These are phyloP conservation scores for Thereuonema tuberculata DNA, from an alignment of 1,140 invertebrate species.

Conservation along the genomic window DNA sequence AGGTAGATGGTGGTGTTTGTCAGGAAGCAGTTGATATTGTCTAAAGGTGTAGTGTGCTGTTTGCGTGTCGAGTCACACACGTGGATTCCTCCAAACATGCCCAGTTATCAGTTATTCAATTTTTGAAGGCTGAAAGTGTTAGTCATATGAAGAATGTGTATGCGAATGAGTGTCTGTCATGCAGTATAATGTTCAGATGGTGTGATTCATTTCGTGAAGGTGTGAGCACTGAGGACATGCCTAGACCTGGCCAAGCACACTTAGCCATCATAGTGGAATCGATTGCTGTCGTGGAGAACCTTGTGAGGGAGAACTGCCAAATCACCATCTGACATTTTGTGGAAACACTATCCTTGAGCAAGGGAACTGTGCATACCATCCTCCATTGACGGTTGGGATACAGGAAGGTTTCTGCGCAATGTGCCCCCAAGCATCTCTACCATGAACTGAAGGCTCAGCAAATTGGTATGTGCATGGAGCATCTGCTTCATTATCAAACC, in stretches of 20 bases:
- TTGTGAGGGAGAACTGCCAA: background rate
- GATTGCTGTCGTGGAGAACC: background rate
- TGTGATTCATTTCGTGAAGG: background rate
- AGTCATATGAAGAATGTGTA: background rate
- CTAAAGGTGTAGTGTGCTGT: too few species aligned
- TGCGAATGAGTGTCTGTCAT: background rate
- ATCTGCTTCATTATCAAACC: background rate
- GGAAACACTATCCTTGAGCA: background rate
- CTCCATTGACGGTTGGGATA: background rate
- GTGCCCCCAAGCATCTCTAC: background rate
- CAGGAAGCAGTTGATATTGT: too few species aligned
- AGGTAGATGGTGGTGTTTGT: too few species aligned
- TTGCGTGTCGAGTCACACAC: too few species aligned
- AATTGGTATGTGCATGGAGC: slow-evolving; percentile 2
- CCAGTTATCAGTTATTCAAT: background rate
- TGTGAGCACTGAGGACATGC: background rate
- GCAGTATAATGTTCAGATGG: background rate
- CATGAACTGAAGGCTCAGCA: background rate
- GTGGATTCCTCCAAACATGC: background rate
- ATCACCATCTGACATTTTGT: background rate
- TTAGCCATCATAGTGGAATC: background rate
- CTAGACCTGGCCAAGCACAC: background rate
- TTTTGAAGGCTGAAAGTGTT: background rate
- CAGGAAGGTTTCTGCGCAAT: background rate
- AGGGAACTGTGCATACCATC: background rate